Conservation (phyloP, 2,797 vertebrate genomes). For the Poecilia wingei region DNA sequence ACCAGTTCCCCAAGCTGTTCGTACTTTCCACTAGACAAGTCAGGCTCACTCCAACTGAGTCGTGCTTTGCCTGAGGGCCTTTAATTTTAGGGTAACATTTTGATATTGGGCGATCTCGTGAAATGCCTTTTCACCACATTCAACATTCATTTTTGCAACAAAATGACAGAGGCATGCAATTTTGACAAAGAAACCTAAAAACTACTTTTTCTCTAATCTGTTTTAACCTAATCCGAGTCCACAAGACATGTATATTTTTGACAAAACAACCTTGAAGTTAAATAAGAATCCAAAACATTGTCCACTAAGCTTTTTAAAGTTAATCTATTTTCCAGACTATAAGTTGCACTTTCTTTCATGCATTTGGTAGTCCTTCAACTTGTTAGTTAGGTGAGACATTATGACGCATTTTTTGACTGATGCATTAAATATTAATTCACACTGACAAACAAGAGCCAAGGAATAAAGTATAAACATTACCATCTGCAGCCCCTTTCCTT, state of each 20-base stretch:
- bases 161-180: not conserved
- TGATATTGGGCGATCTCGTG: not conserved
- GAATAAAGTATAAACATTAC: no score
- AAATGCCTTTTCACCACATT: not conserved
- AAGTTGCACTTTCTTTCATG: no score
- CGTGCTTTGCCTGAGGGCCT: not conserved
- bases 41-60: not conserved
- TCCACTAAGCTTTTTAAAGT: not conserved
- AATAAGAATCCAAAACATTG: not conserved
- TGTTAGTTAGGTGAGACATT: no score
- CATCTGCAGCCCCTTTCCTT: no score
- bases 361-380: no score
- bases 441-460: no score
- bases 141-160: not conserved
- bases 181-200: not conserved
- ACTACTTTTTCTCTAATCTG: not conserved
- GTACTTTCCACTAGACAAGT: not conserved
- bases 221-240: not conserved
- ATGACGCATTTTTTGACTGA: no score
- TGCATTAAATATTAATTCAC: no score
- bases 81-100: not conserved
- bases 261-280: not conserved
- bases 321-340: no score
- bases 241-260: not conserved
- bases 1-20: not conserved